Percentiles rank a stretch among this genome's conserved stretches.
Conservation (phyloP, 1,140 invertebrate species). For the Apis laboriosa region DNA sequence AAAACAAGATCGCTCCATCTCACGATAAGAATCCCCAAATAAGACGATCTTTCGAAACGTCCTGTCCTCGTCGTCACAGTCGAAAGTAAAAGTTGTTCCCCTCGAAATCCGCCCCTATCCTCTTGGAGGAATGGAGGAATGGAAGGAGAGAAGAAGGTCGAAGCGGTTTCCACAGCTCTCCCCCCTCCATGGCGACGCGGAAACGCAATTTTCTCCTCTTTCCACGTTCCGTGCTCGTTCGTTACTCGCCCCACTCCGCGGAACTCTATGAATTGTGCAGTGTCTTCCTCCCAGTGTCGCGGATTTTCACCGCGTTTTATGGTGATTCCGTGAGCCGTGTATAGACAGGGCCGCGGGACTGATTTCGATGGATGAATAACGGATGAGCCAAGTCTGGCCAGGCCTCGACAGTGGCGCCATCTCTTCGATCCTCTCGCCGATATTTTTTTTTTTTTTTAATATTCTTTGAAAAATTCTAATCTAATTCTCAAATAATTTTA, state of each 20-base stretch:
- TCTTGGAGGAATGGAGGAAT: not conserved
- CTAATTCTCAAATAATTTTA: no score
- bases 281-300: conserved; percentile 37
- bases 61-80: no score
- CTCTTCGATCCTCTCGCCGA: not conserved
- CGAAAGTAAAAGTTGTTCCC: conserved; percentile 1
- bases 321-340: conserved; percentile 31
- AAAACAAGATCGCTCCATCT: no score
- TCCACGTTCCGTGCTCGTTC: conserved; percentile 10
- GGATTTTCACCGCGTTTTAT: conserved; percentile 45
- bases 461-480: no score
- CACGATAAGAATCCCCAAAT: no score
- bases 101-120: not conserved
- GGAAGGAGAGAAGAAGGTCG: conserved; percentile 5
- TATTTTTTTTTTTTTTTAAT: no score
- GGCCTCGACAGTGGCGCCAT: not conserved
- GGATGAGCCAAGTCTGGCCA: conserved; percentile 12
- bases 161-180: not conserved
- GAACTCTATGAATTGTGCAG: conserved; percentile 49
- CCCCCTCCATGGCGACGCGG: conserved; percentile 3
- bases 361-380: conserved; percentile 48
- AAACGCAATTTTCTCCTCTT: conserved; percentile 46
- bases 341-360: conserved; percentile 7
- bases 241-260: conserved; percentile 9
- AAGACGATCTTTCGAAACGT: no score